Base-by-base conservation (phyloP, 2,113 vertebrate species). In the Pteropus alecto region DNA sequence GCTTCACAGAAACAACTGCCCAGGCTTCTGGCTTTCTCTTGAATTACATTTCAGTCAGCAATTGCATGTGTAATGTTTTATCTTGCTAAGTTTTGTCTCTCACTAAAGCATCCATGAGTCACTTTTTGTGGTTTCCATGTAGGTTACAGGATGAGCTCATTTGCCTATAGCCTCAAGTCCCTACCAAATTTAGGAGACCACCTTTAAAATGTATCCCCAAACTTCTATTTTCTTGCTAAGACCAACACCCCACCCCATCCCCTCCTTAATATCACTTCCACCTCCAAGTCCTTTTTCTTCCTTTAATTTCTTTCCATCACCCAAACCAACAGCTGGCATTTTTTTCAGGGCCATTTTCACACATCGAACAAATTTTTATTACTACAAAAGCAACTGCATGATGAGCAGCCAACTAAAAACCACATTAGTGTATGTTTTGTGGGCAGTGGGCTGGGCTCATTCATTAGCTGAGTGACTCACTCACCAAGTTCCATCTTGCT, bases 41-140 rank as follows among this genome's bases (percentile, higher is more conserved):
- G 60, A 83, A 28, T 87, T 63, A 87, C 19, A 22, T 74, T 82
- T 56, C 19, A 2, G 56, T 67, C 7, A 74, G 56, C 35, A 94
- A 11, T 74, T 61, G 41, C 19, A 16, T 16, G 14, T 61, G 67
- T 48, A 83, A 68, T 79, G n/a, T 84, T 78, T 93, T 51, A 56
- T 90, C 48, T 89, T 61, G 33, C 85, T 85, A 89, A 67, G 60
- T 76, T 79, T 78, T 93, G n/a, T 63, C 76, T 84, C 58, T 73
- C 79, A 68, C 30, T 84, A 65, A 86, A 92, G 38, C 6, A 48
- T 58, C 92, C 70, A 84, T 71, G 58, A 78, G 43, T 93, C 70
- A 56, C 48, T 81, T 94, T 74, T 84, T 68, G 41, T 35, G 26
- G 30, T 87, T 89, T 83, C 79, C 10, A 15, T 21, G 11, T 21